Evolutionary conservation across 2,113 vertebrate species (phyloP).

Genomic region (Climacteris rufus): DNA sequence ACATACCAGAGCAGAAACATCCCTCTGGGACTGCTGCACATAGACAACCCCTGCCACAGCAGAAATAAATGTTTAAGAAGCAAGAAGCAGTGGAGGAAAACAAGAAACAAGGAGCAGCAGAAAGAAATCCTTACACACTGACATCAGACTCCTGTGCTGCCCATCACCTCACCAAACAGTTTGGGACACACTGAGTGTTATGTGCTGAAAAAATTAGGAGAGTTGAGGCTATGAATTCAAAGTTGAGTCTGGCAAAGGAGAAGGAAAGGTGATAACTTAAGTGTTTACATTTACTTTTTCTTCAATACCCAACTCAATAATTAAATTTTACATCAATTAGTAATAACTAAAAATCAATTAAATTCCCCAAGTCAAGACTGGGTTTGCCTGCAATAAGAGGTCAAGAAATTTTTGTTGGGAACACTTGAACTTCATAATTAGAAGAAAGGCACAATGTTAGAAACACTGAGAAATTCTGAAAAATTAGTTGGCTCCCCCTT

Average conservation of each 20-base stretch:
- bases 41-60: not conserved
- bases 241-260: not conserved
- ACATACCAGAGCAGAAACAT: not conserved
- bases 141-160: not conserved
- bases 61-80: not conserved
- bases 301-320: not conserved
- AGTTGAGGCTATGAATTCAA: not conserved
- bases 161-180: not conserved
- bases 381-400: not conserved
- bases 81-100: not conserved
- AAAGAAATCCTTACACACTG: not conserved
- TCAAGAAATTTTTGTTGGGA: not conserved
- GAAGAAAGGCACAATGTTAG: not conserved
- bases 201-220: accelerated
- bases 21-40: not conserved
- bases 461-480: not conserved
- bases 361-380: not conserved
- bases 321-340: not conserved
- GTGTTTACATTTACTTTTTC: not conserved
- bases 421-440: not conserved
- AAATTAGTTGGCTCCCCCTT: not conserved
- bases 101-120: not conserved
- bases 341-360: not conserved
- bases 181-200: not conserved
- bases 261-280: not conserved